A percentile compares a stretch with the other conserved stretches of the same genome.
Conservation (phyloP, 2,797 vertebrate genomes). For the Falco peregrinus region DNA sequence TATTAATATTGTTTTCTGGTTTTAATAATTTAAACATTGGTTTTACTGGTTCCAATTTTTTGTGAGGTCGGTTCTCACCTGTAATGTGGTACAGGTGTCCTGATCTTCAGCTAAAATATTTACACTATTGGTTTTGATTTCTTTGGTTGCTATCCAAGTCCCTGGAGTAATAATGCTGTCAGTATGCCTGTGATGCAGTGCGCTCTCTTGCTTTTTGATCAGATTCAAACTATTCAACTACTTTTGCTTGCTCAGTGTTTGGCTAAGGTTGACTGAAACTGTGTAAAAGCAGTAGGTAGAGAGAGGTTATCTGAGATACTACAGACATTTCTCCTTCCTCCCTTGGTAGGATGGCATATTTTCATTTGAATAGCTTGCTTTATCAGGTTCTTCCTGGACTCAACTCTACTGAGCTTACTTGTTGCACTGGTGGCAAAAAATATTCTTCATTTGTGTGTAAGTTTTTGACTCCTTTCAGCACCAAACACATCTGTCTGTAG, state of each 20-base stretch:
- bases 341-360: not conserved
- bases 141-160: not conserved
- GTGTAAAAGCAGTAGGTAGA: not conserved
- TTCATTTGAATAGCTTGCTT: not conserved
- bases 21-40: not conserved
- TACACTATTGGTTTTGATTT: accelerated
- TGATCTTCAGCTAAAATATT: not conserved
- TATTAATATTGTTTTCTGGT: not conserved
- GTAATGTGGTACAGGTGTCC: not conserved
- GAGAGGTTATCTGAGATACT: not conserved
- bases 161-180: not conserved
- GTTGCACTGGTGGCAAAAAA: not conserved
- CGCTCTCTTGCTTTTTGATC: not conserved
- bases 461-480: not conserved
- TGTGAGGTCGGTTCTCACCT: accelerated
- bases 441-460: not conserved
- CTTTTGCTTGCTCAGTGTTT: not conserved
- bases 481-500: not conserved
- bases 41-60: not conserved
- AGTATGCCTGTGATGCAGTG: not conserved
- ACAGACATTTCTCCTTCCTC: not conserved
- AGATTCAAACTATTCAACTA: not conserved
- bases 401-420: not conserved
- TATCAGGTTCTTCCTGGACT: not conserved
- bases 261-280: not conserved